These are phyloP conservation scores for Carettochelys insculpta DNA, from an alignment of 2,113 vertebrate species.

Conservation along the genomic window DNA sequence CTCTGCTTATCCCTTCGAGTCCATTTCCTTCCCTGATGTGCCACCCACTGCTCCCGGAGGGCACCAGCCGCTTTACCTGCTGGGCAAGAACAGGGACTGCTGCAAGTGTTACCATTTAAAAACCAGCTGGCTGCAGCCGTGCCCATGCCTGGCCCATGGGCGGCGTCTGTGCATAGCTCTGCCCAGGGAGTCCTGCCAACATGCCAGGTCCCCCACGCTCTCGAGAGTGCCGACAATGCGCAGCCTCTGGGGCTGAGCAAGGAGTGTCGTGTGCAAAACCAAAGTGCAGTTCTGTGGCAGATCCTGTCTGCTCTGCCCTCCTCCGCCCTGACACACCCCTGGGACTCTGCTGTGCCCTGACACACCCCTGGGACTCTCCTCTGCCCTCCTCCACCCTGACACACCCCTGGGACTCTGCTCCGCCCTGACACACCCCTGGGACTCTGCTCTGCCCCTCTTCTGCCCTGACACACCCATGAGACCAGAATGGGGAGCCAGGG, in stretches of 20 bases:
- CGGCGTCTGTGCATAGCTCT: rapidly evolving
- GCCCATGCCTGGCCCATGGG: neutral
- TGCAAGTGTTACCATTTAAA: neutral
- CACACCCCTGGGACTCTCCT: no score
- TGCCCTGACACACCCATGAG: no score
- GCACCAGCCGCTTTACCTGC: neutral
- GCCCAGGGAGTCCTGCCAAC: slow-evolving; percentile 3
- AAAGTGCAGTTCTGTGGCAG: neutral
- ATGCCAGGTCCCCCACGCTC: no score
- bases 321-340: neutral
- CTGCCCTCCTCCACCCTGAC: no score
- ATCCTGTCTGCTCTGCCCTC: no score
- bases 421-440: no score
- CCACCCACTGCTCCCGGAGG: neutral
- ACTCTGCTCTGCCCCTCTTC: no score
- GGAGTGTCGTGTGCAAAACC: neutral
- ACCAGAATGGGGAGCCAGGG: neutral
- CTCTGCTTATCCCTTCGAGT: slow-evolving; percentile 45
- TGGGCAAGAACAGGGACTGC: neutral
- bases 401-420: no score
- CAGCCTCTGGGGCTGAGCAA: neutral
- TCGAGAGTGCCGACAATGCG: neutral
- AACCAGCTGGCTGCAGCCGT: neutral
- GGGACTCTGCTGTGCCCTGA: no score
- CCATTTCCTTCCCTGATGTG: neutral